Conservation (phyloP, 2,888 invertebrate species). For the Rhogogaster chlorosoma region DNA sequence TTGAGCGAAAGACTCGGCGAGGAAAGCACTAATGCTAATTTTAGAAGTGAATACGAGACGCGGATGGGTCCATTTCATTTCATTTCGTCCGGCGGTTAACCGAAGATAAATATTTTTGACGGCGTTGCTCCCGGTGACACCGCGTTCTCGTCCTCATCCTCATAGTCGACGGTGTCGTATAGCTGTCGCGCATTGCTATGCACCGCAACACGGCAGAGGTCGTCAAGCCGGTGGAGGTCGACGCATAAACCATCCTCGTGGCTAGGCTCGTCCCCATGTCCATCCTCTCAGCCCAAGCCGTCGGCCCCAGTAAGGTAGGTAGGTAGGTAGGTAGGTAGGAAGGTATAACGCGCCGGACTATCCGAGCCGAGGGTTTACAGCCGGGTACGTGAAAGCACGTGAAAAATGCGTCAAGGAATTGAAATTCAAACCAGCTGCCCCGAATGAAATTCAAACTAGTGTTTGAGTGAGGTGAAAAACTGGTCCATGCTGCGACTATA, state of each 20-base stretch:
- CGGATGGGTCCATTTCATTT: not conserved
- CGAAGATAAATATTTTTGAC: conserved; percentile 58
- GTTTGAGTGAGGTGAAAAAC: conserved; percentile 17
- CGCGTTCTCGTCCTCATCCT: conserved; percentile 50
- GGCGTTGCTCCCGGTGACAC: conserved; percentile 46
- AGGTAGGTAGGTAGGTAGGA: conserved; percentile 21
- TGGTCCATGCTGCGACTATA: not conserved
- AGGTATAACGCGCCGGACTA: conserved; percentile 39
- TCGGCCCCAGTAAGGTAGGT: conserved; percentile 44
- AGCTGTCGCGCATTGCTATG: conserved; percentile 70
- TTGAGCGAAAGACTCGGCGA: not conserved
- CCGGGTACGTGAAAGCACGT: conserved; percentile 65
- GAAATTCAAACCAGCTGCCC: conserved; percentile 50
- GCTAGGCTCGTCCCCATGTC: conserved; percentile 60
- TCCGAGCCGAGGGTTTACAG: conserved; percentile 38
- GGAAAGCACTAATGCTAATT: conserved; percentile 10
- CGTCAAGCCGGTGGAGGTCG: conserved; percentile 69
- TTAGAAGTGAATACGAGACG: not conserved
- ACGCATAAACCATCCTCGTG: conserved; percentile 71
- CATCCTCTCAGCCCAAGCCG: conserved; percentile 51
- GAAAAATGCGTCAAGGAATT: conserved; percentile 66
- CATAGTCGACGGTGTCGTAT: conserved; percentile 52
- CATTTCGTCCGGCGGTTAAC: conserved; percentile 18
- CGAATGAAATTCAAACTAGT: conserved; percentile 60
- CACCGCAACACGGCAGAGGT: conserved; percentile 66